Conservation (phyloP, 1,140 invertebrate genomes). For the Pseudachorutes palmiensis region DNA sequence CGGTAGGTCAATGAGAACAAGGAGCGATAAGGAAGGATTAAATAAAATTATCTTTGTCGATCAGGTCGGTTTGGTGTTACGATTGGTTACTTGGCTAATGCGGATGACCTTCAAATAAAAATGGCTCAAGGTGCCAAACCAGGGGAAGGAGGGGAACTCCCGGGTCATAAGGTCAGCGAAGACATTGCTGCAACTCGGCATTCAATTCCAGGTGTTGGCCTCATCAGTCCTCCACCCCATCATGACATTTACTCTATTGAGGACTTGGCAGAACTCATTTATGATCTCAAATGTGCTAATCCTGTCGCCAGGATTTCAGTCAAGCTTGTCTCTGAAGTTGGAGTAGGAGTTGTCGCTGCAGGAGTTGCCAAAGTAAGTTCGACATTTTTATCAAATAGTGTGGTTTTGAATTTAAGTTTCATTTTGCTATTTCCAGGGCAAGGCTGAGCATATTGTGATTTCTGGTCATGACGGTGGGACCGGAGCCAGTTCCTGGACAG, state of each 20-base stretch:
- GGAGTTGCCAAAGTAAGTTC: slow-evolving; percentile 88
- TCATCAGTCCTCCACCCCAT: slow-evolving; percentile 97
- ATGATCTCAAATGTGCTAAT: slow-evolving; percentile 96
- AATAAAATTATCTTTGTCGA: no score
- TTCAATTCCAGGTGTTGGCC: slow-evolving; percentile 92
- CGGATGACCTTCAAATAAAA: slow-evolving; percentile 94
- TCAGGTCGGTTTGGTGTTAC: slow-evolving; percentile 99
- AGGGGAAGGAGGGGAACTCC: slow-evolving; percentile 67
- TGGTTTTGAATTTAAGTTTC: no score
- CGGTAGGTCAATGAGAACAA: no score
- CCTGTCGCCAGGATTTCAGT: slow-evolving; percentile 91
- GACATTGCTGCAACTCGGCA: slow-evolving; percentile 92
- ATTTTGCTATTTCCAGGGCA: slow-evolving; percentile 76
- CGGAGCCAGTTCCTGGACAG: slow-evolving; percentile 41
- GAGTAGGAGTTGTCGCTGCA: slow-evolving; percentile 94
- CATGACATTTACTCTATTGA: slow-evolving; percentile 99
- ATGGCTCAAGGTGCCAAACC: slow-evolving; percentile 96
- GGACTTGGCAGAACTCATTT: slow-evolving; percentile 95
- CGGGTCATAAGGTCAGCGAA: slow-evolving; percentile 74
- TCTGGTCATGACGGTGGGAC: slow-evolving; percentile 98
- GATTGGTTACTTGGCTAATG: slow-evolving; percentile 89
- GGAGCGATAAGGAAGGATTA: no score
- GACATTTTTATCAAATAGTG: no score
- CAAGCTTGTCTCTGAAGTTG: slow-evolving; percentile 96
- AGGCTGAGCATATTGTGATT: slow-evolving; percentile 96